Evolutionary conservation across 2,888 invertebrate genomes (phyloP).

Genomic region (Rhagophthalmus giganteus): DNA sequence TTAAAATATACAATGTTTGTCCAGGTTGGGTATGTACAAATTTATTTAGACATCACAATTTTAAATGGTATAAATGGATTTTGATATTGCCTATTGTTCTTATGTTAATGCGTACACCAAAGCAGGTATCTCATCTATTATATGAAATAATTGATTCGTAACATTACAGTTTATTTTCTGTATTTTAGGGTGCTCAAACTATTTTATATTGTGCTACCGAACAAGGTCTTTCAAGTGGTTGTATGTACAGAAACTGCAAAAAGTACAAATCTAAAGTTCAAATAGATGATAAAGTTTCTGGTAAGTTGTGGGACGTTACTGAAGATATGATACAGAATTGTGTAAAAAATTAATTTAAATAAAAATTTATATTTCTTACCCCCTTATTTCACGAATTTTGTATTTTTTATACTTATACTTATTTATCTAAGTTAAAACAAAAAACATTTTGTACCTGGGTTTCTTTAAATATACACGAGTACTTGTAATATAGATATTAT

Average conservation of each 20-base stretch:
- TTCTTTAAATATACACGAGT: no score
- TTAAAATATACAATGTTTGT: slow-evolving; percentile 70
- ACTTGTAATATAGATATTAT: no score
- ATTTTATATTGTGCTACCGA: slow-evolving; percentile 77
- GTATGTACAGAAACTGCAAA: slow-evolving; percentile 74
- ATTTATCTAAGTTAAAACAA: not conserved
- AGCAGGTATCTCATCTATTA: slow-evolving; percentile 61
- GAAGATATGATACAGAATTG: slow-evolving; percentile 32
- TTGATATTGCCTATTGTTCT: slow-evolving; percentile 71
- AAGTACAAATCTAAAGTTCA: slow-evolving; percentile 64
- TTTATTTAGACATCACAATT: slow-evolving; percentile 66
- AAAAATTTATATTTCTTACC: no score
- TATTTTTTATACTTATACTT: not conserved
- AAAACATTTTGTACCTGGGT: no score
- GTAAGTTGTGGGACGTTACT: slow-evolving; percentile 66
- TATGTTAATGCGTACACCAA: slow-evolving; percentile 71
- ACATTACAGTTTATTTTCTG: no score
- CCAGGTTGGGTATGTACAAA: slow-evolving; percentile 82
- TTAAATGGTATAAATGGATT: slow-evolving; percentile 74
- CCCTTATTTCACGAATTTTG: not conserved
- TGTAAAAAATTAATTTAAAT: no score
- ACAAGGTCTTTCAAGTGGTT: slow-evolving; percentile 66
- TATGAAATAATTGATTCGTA: slow-evolving; percentile 9
- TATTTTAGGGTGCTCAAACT: slow-evolving; percentile 77
- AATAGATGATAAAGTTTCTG: slow-evolving; percentile 65